phyloP scores from a whole-genome alignment of 1,140 invertebrate species.

The Drosophila lacteicornis region DNA sequence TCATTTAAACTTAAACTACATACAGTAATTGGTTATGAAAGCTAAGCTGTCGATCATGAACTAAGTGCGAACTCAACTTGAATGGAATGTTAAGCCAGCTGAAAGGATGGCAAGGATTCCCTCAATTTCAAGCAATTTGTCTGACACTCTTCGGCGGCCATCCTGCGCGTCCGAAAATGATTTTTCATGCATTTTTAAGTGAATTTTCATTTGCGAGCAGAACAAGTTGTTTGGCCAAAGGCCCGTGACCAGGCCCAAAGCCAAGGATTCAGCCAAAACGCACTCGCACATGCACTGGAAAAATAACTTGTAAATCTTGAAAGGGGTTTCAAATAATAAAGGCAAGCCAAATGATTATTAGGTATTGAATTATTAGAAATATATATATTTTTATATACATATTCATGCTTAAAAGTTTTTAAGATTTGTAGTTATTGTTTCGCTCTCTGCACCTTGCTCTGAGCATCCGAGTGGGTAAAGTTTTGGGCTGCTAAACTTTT shows the following conservation, averaged over 20 bases:
- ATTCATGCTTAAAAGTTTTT: neutral
- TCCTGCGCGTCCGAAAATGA: constrained; percentile 53
- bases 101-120: constrained; percentile 26
- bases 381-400: neutral
- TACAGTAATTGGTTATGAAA: constrained; percentile 5
- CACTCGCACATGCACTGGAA: constrained; percentile 23
- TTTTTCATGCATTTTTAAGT: constrained; percentile 76
- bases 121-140: constrained; percentile 48
- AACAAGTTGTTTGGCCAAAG: constrained; percentile 43
- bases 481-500: constrained; percentile 67
- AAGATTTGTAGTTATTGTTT: neutral
- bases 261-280: constrained; percentile 35
- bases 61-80: constrained; percentile 3
- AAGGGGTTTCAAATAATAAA: neutral
- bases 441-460: neutral
- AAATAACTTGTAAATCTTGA: neutral
- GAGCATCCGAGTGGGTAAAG: constrained; percentile 48
- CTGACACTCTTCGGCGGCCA: constrained; percentile 36
- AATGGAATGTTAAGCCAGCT: constrained; percentile 14
- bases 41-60: neutral
- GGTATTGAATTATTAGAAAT: too few species aligned
- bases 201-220: constrained; percentile 64
- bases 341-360: too few species aligned
- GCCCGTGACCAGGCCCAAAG: constrained; percentile 51
- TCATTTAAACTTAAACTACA: neutral